Base-by-base conservation (phyloP, 2,888 invertebrate genomes). In the Oligia strigilis region DNA sequence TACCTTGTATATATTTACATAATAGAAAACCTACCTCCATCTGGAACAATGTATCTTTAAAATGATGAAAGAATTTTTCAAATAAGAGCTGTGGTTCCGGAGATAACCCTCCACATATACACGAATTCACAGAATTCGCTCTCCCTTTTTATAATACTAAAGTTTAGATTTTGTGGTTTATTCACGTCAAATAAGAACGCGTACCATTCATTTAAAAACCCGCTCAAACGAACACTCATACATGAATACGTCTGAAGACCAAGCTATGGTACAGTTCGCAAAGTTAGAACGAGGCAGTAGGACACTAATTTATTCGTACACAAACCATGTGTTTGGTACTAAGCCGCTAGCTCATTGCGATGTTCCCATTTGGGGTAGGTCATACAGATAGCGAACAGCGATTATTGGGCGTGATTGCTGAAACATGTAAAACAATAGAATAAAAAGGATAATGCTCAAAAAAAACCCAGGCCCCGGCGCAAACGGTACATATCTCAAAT, bases 301-400 rank as follows among this genome's bases (percentile, higher is more conserved):
- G 52, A 76, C 43, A 67, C 80, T 87, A 89, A 89, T 89, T 81
- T 89, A 89, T 89, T 85, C 88, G 62, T 72, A 83, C 82, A 81
- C 87, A 87, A 88, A 82, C 90, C 90, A 83, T 89, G 86, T 86
- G 90, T 88, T 89, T 89, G 88, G 90, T 87, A 89, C 85, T 89
- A 79, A 88, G 87, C 88, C 90, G 78, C 80, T 81, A 76, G 84
- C 88, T 88, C 88, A 89, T 86, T 89, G 88, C 81, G 46, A 78
- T 84, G 65, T 82, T 81, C 70, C 64, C 66, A 67, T 52, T 78
- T 65, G 13, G n/a, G 75, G 1, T 1, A 1, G 72, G 84, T 52
- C 23, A 0, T 58, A 80, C 4, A 75, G 71, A 0, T 4, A 78
- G 81, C 84, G 80, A n/a, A 14, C 23, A 23, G 58, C 23, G 58